These are phyloP conservation scores for Listrodromus nycthemerus DNA, from an alignment of 2,888 invertebrate species.

Conservation along the genomic window DNA sequence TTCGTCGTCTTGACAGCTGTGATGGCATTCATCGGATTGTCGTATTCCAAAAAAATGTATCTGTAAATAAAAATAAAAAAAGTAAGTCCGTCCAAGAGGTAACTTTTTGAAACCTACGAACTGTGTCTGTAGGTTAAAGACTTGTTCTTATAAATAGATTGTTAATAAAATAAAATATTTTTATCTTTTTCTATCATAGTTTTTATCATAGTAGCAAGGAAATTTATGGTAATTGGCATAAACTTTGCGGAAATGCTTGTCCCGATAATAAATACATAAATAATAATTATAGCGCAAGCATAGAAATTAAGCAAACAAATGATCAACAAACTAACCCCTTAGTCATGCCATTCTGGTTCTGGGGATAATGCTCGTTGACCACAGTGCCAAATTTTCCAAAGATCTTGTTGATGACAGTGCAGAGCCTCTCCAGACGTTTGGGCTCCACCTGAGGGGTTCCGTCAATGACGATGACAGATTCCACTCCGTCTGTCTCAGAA, in stretches of 20 bases:
- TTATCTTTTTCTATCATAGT: too few species aligned
- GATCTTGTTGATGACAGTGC: constrained; percentile 95
- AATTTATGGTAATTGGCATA: too few species aligned
- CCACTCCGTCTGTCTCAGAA: constrained; percentile 97
- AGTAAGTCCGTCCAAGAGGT: too few species aligned
- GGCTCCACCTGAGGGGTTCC: constrained; percentile 98
- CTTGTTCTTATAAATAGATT: too few species aligned
- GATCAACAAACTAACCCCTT: constrained; percentile 87
- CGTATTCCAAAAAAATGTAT: constrained; percentile 97
- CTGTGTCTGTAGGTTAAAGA: too few species aligned
- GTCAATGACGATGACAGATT: constrained; percentile 98
- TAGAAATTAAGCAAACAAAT: constrained; percentile 28
- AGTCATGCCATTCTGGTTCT: constrained; percentile 92
- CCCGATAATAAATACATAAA: constrained; percentile 11
- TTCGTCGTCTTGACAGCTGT: constrained; percentile 95
- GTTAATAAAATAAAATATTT: too few species aligned
- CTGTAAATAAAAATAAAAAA: constrained; percentile 78
- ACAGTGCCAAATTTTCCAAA: constrained; percentile 95
- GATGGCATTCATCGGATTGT: constrained; percentile 92
- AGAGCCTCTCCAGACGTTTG: constrained; percentile 95
- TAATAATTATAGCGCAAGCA: neutral
- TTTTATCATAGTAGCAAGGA: too few species aligned
- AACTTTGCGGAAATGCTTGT: neutral
- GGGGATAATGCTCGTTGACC: constrained; percentile 95
- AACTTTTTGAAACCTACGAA: too few species aligned